A percentile compares a stretch with the other conserved stretches of the same genome.
Evolutionary conservation across 2,797 vertebrate species (phyloP).

Genomic region (Platalea minor): DNA sequence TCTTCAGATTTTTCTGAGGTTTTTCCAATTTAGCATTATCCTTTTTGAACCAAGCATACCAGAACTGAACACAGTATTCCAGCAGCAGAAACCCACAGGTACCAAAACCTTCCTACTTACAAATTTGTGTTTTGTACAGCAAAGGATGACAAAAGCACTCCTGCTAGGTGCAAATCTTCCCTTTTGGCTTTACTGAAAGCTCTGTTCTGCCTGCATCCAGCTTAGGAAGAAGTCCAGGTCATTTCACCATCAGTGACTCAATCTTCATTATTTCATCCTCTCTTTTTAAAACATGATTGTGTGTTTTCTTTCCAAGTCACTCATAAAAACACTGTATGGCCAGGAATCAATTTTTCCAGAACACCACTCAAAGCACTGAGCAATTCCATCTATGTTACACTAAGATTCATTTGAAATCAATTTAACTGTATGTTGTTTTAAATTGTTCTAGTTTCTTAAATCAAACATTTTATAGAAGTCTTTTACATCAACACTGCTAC

Average conservation of each 20-base stretch:
- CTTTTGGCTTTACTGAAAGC: neutral
- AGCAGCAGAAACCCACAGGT: neutral
- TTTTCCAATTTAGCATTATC: neutral
- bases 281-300: neutral
- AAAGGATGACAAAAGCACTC: neutral
- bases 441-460: neutral
- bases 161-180: neutral
- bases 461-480: neutral
- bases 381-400: neutral
- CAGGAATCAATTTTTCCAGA: neutral
- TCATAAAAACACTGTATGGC: neutral
- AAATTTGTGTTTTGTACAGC: neutral
- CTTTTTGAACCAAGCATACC: neutral
- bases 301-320: neutral
- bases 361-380: neutral
- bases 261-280: neutral
- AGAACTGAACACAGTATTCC: neutral
- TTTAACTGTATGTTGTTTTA: neutral
- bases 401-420: neutral
- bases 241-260: neutral
- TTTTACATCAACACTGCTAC: neutral
- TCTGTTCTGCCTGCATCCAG: neutral
- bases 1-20: neutral
- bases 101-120: neutral
- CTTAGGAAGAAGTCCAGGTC: neutral